Evolutionary conservation across 2,797 vertebrate species (phyloP), one percentile per base, ranked within the genome.

Genomic region (Carapus acus): DNA sequence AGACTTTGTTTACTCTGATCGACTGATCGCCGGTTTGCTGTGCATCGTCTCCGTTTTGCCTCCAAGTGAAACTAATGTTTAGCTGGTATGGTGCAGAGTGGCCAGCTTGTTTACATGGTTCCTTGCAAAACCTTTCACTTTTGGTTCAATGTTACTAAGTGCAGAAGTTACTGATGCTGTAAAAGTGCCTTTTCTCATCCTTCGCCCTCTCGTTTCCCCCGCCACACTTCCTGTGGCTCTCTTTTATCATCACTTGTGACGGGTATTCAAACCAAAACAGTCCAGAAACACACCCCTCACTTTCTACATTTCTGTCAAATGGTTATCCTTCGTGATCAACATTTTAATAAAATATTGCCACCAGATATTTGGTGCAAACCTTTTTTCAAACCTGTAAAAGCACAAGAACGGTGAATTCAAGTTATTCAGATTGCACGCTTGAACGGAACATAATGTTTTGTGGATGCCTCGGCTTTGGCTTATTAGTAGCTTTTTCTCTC

Each of bases 31-130:
- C n/a, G n/a, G n/a, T n/a, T n/a, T n/a, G n/a, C n/a, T n/a, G n/a
- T 65, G 40, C 23, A 27, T 59, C 27, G 7, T 62, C 12, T 3
- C 0, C 0, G 9, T 27, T 23, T 65, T 57, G 45, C 61, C 68
- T 70, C 43, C 65, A 79, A 57, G 52, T 0, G 23, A 58, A 73
- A 78, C 84, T 65, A 58, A 71, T 83, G 67, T 76, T 85, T 86
- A 87, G 90, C 82, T 87, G 90, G 92, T 93, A 92, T 95, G 88
- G 89, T 95, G 96, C 94, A 95, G 93, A 96, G 93, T 94, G 96
- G 90, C 92, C 88, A 85, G 88, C 88, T 88, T 71, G 92, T 94
- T 94, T 96, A 93, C 91, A 83, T 78, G 76, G 77, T 77, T 76
- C 71, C 75, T 49, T 82, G 80, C 72, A 62, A 71, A n/a, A n/a